Base-by-base conservation (phyloP, 2,888 invertebrate species). In the Perithous albicinctus region DNA sequence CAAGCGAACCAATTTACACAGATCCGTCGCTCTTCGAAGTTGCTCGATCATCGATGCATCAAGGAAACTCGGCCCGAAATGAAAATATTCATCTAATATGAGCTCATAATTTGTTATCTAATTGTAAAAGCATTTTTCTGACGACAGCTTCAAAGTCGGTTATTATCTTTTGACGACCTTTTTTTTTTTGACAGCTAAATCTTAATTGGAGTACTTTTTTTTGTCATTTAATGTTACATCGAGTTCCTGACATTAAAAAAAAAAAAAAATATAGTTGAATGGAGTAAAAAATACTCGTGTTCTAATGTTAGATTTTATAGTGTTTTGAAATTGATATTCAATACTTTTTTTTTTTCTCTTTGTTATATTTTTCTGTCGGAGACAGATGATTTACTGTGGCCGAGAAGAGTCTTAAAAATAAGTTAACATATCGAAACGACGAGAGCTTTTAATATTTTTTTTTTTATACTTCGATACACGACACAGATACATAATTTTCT, bases 1-100 rank as follows among this genome's bases (percentile, higher is more conserved):
- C 98, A 43, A 98, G 97, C 91, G 98, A 98, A 92, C 98, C 98
- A 0, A 98, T 98, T 87, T 98, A 98, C 93, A 98, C 98, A 0
- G 98, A 98, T 93, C 98, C 98, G 0, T 97, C 97, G 1, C 94
- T 98, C 43, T 98, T 98, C 90, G 98, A 98, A 93, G 95, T 97
- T 86, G 97, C 97, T 35, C 94, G 96, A 90, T 97, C 96, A 67
- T 93, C 96, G 41, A 94, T 96, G 85, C 95, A 95, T 70, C 93
- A 95, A 88, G 95, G 95, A 2, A 94, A 94, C 67, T 93, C 93
- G 1, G 91, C 93, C 20, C 93, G 88, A 18, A 87, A 91, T 76
- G 90, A 91, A 76, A 92, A 92, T 70, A 90, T 92, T 85, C 92
- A 90, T 85, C 85, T 92, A 7, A 91, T 92, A 88, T 92, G 86